Conservation (phyloP, 2,888 invertebrate genomes). For the Labia minor region DNA sequence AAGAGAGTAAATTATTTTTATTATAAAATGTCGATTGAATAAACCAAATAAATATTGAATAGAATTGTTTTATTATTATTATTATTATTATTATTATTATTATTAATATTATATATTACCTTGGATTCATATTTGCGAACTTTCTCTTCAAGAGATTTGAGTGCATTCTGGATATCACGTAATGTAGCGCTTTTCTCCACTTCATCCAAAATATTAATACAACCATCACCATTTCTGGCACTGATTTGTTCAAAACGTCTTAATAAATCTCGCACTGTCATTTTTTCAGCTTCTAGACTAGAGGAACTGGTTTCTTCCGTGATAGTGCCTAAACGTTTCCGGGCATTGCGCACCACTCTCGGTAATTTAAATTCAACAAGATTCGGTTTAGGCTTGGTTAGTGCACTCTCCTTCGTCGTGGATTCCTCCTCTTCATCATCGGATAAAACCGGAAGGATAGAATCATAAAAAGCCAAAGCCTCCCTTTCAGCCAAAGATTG, state of each 20-base stretch:
- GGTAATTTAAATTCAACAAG: constrained; percentile 19
- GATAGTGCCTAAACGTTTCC: constrained; percentile 59
- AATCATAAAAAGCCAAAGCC: background rate
- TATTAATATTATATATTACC: too few species aligned
- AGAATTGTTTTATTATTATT: too few species aligned
- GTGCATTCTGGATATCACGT: constrained; percentile 37
- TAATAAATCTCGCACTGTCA: constrained; percentile 71
- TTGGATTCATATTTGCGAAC: constrained; percentile 30
- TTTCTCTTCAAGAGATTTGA: constrained; percentile 39
- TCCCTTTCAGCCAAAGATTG: background rate
- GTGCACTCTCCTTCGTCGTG: background rate
- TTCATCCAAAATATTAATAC: constrained; percentile 19
- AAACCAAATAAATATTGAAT: too few species aligned
- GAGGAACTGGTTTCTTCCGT: constrained; percentile 47
- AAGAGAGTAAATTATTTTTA: too few species aligned
- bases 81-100: too few species aligned
- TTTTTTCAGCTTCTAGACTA: constrained; percentile 39
- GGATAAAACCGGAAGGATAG: background rate
- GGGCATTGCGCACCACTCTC: constrained; percentile 27
- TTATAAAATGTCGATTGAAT: too few species aligned
- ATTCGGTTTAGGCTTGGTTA: constrained; percentile 18
- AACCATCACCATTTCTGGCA: constrained; percentile 28
- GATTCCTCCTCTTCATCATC: constrained; percentile 17
- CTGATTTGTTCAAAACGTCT: constrained; percentile 60
- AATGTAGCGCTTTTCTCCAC: constrained; percentile 36